Conservation (phyloP, 2,888 invertebrate species). For the Hyposoter dolosus region DNA sequence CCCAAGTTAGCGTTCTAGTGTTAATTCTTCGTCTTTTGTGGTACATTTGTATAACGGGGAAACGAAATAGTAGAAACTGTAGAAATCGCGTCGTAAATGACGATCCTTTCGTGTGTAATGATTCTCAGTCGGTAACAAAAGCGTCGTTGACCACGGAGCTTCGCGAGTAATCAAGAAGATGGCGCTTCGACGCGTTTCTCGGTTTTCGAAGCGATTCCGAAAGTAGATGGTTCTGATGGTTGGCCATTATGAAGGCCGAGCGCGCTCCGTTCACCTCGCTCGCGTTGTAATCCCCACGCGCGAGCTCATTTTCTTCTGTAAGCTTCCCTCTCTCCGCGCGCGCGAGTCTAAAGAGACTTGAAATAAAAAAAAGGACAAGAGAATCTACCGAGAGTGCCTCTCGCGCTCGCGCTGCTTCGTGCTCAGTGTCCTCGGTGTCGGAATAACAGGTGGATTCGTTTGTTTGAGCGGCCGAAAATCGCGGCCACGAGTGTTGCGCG, state of each 20-base stretch:
- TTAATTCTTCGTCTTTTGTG: not conserved
- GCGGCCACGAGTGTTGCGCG: conserved; percentile 63
- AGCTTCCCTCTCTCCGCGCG: conserved; percentile 34
- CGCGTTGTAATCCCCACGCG: conserved; percentile 51
- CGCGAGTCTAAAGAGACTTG: conserved; percentile 16
- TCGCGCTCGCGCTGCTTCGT: conserved; percentile 71
- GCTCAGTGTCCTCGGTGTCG: conserved; percentile 75
- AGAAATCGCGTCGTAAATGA: not conserved
- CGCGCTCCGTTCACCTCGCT: conserved; percentile 57
- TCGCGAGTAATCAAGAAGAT: conserved; percentile 23
- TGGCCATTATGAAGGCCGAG: conserved; percentile 43
- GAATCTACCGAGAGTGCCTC: conserved; percentile 53
- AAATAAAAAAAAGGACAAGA: not conserved
- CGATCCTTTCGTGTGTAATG: not conserved
- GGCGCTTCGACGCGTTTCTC: conserved; percentile 18
- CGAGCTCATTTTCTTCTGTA: conserved; percentile 44
- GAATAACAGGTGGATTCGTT: conserved; percentile 77
- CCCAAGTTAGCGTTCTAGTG: no score
- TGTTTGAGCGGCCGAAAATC: conserved; percentile 72
- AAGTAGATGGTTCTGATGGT: conserved; percentile 22
- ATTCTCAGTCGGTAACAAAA: not conserved
- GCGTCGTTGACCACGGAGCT: conserved; percentile 13
- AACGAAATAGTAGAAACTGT: not conserved
- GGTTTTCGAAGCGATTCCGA: not conserved
- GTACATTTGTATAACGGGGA: not conserved